These are phyloP conservation scores for Ptychobarbus kaznakovi DNA, from an alignment of 2,797 vertebrate species.

Conservation along the genomic window DNA sequence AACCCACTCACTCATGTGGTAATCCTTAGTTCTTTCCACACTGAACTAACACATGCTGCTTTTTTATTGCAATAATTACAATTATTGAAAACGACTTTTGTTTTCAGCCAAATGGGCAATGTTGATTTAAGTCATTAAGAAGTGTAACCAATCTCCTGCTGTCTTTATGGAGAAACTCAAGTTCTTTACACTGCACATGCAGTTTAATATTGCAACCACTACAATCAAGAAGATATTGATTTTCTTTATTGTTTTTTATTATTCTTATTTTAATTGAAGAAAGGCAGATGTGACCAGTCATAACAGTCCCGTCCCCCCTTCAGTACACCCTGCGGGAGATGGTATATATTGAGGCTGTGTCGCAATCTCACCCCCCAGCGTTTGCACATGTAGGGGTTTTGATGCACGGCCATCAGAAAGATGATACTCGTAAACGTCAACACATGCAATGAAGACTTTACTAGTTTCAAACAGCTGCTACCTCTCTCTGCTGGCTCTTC, in stretches of 20 bases:
- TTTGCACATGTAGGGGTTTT: slow-evolving; percentile 45
- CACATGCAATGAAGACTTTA: slow-evolving; percentile 44
- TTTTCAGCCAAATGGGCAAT: slow-evolving; percentile 54
- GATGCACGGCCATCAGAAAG: slow-evolving; percentile 33
- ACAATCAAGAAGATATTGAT: slow-evolving; percentile 40
- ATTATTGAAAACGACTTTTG: slow-evolving; percentile 82
- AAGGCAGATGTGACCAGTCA: slow-evolving; percentile 41
- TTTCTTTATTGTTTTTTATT: slow-evolving; percentile 9
- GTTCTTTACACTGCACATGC: slow-evolving; percentile 23
- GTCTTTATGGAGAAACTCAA: slow-evolving; percentile 23
- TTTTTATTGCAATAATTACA: slow-evolving; percentile 77
- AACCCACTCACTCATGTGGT: slow-evolving; percentile 33
- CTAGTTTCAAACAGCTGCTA: slow-evolving; percentile 50
- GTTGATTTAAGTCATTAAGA: slow-evolving; percentile 38
- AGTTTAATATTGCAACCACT: slow-evolving; percentile 24
- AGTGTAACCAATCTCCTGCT: slow-evolving; percentile 6
- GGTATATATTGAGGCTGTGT: slow-evolving; percentile 27
- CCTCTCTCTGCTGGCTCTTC: slow-evolving; percentile 9
- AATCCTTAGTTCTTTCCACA: slow-evolving; percentile 38
- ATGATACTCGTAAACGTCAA: slow-evolving; percentile 51
- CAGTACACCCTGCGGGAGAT: not conserved
- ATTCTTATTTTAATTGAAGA: slow-evolving; percentile 21
- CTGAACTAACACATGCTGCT: slow-evolving; percentile 65
- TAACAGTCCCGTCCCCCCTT: not conserved
- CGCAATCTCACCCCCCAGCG: slow-evolving; percentile 15